A percentile compares a stretch with the other conserved stretches of the same genome.
phyloP scores from a whole-genome alignment of 1,140 invertebrate genomes.

The Hylaeus anthracinus region DNA sequence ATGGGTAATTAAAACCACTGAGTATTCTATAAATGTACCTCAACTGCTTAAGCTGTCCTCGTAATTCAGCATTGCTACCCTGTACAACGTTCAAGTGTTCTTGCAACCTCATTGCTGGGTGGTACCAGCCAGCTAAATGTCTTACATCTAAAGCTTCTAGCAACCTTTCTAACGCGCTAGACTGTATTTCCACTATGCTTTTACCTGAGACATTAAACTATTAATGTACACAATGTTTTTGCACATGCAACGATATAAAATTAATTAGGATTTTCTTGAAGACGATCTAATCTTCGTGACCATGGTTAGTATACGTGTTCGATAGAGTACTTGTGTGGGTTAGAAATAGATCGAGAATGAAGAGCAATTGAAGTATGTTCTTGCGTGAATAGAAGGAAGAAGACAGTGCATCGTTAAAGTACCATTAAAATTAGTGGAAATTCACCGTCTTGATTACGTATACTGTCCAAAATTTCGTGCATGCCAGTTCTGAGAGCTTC shows the following conservation, averaged over 20 bases:
- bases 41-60: conserved; percentile 80
- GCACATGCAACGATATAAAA: background rate
- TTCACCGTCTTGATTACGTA: conserved; percentile 83
- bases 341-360: background rate
- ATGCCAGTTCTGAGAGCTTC: conserved; percentile 86
- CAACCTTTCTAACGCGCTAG: conserved; percentile 83
- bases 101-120: conserved; percentile 87
- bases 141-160: conserved; percentile 85
- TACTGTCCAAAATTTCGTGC: conserved; percentile 85
- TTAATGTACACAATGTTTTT: background rate
- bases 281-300: background rate
- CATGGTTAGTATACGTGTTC: conserved; percentile 19
- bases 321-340: background rate
- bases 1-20: background rate
- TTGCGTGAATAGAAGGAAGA: conserved; percentile 5
- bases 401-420: conserved; percentile 59
- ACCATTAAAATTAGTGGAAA: conserved; percentile 68
- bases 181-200: conserved; percentile 81
- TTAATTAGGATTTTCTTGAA: too few relatives aligned
- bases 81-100: conserved; percentile 84
- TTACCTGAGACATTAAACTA: conserved; percentile 67
- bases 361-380: background rate
- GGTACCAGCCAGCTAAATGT: conserved; percentile 88
- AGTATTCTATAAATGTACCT: conserved; percentile 67
- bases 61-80: conserved; percentile 82